Base-by-base conservation (phyloP, 1,140 invertebrate genomes). In the Caenorhabditis briggsae region DNA sequence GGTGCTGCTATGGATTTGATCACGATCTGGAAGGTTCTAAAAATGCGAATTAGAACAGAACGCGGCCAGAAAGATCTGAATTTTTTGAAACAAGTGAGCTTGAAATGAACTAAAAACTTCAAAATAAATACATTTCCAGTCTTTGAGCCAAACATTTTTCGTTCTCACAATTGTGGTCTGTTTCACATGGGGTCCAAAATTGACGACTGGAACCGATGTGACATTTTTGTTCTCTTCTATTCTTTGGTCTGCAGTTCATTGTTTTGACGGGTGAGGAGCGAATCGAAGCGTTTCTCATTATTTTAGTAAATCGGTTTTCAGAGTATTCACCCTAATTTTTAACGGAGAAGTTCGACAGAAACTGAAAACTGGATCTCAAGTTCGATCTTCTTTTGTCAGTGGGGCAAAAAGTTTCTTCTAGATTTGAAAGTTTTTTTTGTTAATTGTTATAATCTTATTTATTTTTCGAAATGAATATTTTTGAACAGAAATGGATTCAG, bases 201-300 rank as follows among this genome's bases (percentile, higher is more conserved):
- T 78, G 11, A 53, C 50, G 25, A 46, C 70, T 20, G 70, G 46
- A 9, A 78, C 53, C 11, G 25, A 78, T 14, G 53, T 20, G 11
- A n/a, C 70, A 20, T 78, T 78, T 11, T 7, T 78, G 5, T 78
- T 78, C n/a, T 78, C 70, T 78, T 78, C 70, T 1, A 78, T 78
- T 78, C 46, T 78, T 12, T 78, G 70, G 70, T 78, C 70, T 18
- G 16, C 70, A 2, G 70, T 78, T 8, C 70, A 78, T 25, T 78
- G 70, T 50, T 78, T 78, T 23, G 70, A 78, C 23, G 70, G 70
- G 70, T 50, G 46, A 46, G 59, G 11, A 16, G 23, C 18, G 23
- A 61, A 11, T 12, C n/a, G n/a, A n/a, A n/a, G n/a, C n/a, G 11
- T 25, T 33, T 12, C 11, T 61, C 25, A 25, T 23, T 25, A 0